Percentiles rank a stretch among this genome's conserved stretches.
These are phyloP conservation scores for Rotaria sp. DNA, from an alignment of 2,888 invertebrate species.

Conservation along the genomic window DNA sequence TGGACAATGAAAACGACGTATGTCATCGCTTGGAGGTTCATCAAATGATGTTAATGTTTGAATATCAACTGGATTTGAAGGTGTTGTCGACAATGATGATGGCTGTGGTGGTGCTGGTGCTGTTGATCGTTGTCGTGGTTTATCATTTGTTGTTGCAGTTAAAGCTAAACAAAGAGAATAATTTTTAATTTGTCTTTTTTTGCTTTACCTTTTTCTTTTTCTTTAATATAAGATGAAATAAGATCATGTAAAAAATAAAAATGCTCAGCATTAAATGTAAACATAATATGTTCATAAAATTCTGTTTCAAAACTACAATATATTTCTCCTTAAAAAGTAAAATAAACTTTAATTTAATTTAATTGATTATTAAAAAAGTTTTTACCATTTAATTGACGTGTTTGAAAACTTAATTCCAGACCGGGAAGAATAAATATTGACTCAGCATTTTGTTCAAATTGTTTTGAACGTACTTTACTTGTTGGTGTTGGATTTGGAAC, in stretches of 20 bases:
- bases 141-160: constrained; percentile 48
- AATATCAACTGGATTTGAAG: background rate
- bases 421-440: constrained; percentile 92
- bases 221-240: constrained; percentile 86
- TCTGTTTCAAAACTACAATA: constrained; percentile 92
- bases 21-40: constrained; percentile 64
- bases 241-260: constrained; percentile 95
- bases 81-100: no score
- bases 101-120: background rate
- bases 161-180: background rate
- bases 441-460: constrained; percentile 64
- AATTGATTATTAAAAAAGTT: constrained; percentile 43
- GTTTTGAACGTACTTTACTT: background rate
- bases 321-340: background rate
- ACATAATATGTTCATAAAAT: constrained; percentile 95
- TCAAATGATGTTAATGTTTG: constrained; percentile 46
- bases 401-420: constrained; percentile 81
- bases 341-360: no score
- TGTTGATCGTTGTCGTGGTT: constrained; percentile 42
- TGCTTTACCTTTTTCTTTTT: constrained; percentile 61
- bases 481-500: no score
- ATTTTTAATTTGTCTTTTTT: no score
- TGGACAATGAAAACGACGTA: constrained; percentile 80
- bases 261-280: constrained; percentile 89
- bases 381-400: constrained; percentile 76